A percentile compares a stretch with the other conserved stretches of the same genome.
Evolutionary conservation across 2,888 invertebrate species (phyloP).

Genomic region (Thelaira solivaga): DNA sequence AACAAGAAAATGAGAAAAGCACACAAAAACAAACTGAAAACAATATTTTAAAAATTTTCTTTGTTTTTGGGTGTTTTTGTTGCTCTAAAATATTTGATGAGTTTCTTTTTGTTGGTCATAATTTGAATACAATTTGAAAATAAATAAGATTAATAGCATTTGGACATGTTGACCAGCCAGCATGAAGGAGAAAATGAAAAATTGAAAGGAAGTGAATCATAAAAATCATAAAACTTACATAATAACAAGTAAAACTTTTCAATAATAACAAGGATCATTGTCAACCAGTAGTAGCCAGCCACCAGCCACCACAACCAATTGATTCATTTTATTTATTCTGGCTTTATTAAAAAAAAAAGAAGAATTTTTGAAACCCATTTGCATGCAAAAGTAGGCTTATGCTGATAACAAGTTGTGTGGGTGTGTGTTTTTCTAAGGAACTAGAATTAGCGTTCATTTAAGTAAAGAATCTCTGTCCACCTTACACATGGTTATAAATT

Average conservation of each 20-base stretch:
- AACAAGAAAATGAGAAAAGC: no score
- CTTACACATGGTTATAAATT: no score
- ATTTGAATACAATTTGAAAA: conserved; percentile 73
- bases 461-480: no score
- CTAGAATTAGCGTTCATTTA: no score
- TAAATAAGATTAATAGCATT: conserved; percentile 73
- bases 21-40: conserved; percentile 6
- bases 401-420: no score
- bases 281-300: conserved; percentile 22
- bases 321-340: no score
- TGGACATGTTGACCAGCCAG: conserved; percentile 34
- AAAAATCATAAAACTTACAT: conserved; percentile 1
- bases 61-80: neutral
- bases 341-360: no score
- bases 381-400: no score
- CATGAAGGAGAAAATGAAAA: neutral
- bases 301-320: no score
- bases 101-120: conserved; percentile 66
- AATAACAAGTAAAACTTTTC: neutral
- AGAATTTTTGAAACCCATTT: no score
- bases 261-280: neutral
- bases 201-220: neutral
- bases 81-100: conserved; percentile 48
- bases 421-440: no score
- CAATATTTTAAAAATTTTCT: conserved; percentile 54